phyloP scores from a whole-genome alignment of 2,113 vertebrate genomes.

The Puma concolor region DNA sequence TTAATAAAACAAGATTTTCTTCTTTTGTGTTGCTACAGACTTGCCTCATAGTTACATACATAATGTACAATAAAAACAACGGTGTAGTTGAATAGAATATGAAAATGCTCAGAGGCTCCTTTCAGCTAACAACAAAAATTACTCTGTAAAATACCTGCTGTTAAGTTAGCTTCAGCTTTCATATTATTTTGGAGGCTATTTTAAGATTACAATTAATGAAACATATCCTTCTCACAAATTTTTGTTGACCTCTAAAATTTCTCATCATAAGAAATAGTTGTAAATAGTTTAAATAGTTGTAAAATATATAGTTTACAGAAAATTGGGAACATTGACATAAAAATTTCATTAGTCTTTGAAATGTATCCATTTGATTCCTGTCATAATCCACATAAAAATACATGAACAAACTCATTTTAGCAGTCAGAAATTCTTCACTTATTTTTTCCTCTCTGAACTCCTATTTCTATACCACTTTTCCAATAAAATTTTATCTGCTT shows the following conservation, averaged over 20 bases:
- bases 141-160: constrained; percentile 11
- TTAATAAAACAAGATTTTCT: constrained; percentile 33
- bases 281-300: background rate
- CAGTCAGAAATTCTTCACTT: background rate
- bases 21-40: background rate
- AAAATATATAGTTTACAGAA: background rate
- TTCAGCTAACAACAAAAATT: constrained; percentile 26
- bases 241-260: constrained; percentile 30
- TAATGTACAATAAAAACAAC: background rate
- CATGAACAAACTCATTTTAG: background rate
- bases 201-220: constrained; percentile 18
- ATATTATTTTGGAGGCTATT: background rate
- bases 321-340: background rate
- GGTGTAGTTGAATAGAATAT: background rate
- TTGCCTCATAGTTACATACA: background rate
- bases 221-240: background rate
- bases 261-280: background rate
- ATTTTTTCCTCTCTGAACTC: background rate
- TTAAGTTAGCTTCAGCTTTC: constrained; percentile 33
- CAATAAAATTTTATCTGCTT: background rate
- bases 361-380: background rate
- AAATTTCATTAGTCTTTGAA: constrained; percentile 25
- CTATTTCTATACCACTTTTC: background rate
- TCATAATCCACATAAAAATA: background rate
- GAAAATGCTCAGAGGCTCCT: constrained; percentile 16